Percentiles rank a stretch among this genome's conserved stretches.
These are phyloP conservation scores for Pogona vitticeps DNA, from an alignment of 2,113 vertebrate genomes.

Conservation along the genomic window DNA sequence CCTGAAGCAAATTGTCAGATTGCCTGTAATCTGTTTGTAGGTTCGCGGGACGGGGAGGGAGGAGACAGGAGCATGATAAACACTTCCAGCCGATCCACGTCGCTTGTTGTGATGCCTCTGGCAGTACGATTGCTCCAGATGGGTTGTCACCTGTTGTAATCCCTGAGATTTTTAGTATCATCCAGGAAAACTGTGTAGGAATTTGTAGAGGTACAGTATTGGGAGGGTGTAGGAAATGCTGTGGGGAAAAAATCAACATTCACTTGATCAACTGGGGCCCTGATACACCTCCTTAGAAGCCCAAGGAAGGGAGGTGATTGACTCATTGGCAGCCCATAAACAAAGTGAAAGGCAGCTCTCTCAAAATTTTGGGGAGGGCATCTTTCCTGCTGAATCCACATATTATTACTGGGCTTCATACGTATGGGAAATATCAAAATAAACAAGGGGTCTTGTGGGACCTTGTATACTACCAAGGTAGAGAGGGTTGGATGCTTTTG, in stretches of 20 bases:
- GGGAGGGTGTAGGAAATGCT: background rate
- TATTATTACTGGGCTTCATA: no score
- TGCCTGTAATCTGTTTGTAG: constrained; percentile 43
- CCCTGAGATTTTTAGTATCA: background rate
- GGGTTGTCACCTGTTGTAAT: background rate
- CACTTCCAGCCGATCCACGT: background rate
- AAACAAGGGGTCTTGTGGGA: no score
- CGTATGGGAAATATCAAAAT: no score
- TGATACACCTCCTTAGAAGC: background rate
- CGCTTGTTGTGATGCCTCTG: background rate
- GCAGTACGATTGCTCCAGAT: background rate
- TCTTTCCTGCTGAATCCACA: no score
- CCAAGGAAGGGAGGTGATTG: background rate
- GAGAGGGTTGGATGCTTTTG: no score
- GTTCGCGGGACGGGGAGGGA: background rate
- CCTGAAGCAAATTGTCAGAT: constrained; percentile 47
- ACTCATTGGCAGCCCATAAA: no score
- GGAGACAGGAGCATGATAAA: background rate
- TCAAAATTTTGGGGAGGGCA: no score
- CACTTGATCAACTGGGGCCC: background rate
- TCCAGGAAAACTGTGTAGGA: background rate
- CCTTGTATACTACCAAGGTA: no score
- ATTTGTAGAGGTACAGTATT: background rate
- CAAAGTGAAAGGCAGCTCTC: no score
- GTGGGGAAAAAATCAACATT: background rate